These are phyloP conservation scores for Aptenodytes forsteri DNA, from an alignment of 2,113 vertebrate species.

Conservation along the genomic window DNA sequence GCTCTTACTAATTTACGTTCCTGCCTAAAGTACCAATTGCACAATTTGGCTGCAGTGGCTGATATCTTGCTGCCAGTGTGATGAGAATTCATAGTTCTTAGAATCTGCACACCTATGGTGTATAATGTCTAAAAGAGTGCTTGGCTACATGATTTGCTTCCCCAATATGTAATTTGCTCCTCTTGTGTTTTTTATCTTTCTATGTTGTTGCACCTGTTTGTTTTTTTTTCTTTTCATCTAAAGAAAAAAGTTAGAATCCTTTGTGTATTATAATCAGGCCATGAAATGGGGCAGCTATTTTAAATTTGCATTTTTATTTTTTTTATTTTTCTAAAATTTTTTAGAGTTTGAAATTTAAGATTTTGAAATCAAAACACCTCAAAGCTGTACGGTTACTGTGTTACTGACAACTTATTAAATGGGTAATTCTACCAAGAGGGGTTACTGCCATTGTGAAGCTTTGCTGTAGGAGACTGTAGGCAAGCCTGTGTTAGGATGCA, in stretches of 20 bases:
- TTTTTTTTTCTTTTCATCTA: neutral
- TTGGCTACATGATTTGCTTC: neutral
- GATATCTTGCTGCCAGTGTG: neutral
- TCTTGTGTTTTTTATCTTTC: neutral
- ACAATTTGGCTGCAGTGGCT: neutral
- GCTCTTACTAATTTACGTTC: neutral
- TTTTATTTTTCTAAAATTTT: neutral
- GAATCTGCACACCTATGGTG: neutral
- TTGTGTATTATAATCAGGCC: neutral
- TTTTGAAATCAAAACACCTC: neutral
- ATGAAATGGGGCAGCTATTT: neutral
- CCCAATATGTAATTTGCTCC: neutral
- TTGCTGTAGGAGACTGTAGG: neutral
- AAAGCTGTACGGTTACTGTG: neutral
- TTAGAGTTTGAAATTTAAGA: too few relatives aligned
- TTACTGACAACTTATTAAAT: neutral
- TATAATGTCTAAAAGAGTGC: neutral
- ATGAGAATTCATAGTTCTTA: neutral
- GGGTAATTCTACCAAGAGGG: neutral
- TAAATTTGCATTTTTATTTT: neutral
- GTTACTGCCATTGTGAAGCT: neutral
- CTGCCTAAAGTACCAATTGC: neutral
- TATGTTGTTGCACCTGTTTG: fast-evolving
- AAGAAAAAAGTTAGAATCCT: neutral
- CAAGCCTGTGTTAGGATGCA: neutral